Evolutionary conservation across 1,140 invertebrate genomes (phyloP), one percentile per base, ranked within the genome.

Genomic region (Achatina immaculata): DNA sequence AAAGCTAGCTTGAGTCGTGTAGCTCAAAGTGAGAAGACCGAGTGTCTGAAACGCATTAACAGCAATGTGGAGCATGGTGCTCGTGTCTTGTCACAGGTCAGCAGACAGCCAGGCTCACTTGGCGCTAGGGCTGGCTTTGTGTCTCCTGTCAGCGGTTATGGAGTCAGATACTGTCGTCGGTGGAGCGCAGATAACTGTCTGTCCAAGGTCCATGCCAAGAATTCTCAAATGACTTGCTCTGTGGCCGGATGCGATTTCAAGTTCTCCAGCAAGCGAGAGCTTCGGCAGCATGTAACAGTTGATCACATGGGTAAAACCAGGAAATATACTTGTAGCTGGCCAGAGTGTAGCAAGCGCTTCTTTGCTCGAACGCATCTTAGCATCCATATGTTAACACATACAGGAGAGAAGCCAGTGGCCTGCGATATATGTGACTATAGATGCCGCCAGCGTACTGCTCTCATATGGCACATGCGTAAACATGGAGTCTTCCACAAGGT

Each of bases 371-470:
- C 82, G 38, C 80, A 82, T 6, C 92, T 95, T 85, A 95, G 95
- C 83, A 95, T 95, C 85, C 95, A 96, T 89, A 90, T 94, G 45
- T 92, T 95, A 42, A 94, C 94, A 88, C 95, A 96, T 87, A 95
- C 95, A 0, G 95, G 95, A 62, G 94, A 95, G 89, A 94, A 95
- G 38, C 96, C 96, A 0, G 96, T 95, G 86, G 92, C 94, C 71
- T 97, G 95, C 86, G 94, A 95, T 81, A 92, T 75, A 31, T 82
- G 83, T 79, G 78, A 84, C 48, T 85, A 86, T 73, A 42, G 82
- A 1, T 82, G 81, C 72, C 76, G 83, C 14, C 85, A 86, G 80
- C 82, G 77, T 42, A 75, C 80, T 36, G 81, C 83, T 4, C 78
- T 86, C 7, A 83, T 83, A n/a, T 83, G 81, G 76, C 85, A 86